Conservation (phyloP, 2,113 vertebrate genomes). For the Daubentonia madagascariensis region DNA sequence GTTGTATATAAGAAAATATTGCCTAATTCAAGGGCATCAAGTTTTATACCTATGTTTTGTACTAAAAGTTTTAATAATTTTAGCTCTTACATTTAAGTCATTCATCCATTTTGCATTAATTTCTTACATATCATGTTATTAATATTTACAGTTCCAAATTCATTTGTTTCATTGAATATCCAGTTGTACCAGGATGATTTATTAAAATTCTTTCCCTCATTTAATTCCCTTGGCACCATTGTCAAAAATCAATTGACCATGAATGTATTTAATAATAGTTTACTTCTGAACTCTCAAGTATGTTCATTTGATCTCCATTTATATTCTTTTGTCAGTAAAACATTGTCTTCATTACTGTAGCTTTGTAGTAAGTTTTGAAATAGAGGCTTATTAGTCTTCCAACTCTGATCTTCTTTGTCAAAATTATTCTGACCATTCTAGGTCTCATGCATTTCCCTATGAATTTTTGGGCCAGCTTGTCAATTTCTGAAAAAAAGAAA, state of each 20-base stretch:
- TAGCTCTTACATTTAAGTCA: neutral
- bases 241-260: neutral
- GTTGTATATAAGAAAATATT: neutral
- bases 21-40: neutral
- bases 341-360: neutral
- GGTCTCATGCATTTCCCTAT: neutral
- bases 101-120: neutral
- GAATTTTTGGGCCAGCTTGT: neutral
- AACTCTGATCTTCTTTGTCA: too few relatives aligned
- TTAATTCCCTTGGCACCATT: neutral
- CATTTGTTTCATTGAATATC: neutral
- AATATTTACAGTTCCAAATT: neutral
- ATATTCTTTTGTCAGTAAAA: neutral
- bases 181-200: neutral
- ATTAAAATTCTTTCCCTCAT: neutral
- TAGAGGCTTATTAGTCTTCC: neutral
- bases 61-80: neutral
- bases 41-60: neutral
- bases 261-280: neutral
- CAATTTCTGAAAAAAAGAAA: neutral
- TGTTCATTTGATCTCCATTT: neutral
- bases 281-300: neutral
- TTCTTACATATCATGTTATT: neutral
- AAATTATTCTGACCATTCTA: neutral
- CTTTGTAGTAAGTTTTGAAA: neutral